These are phyloP conservation scores for Seira sanloemensis DNA, from an alignment of 2,888 invertebrate genomes.

Conservation along the genomic window DNA sequence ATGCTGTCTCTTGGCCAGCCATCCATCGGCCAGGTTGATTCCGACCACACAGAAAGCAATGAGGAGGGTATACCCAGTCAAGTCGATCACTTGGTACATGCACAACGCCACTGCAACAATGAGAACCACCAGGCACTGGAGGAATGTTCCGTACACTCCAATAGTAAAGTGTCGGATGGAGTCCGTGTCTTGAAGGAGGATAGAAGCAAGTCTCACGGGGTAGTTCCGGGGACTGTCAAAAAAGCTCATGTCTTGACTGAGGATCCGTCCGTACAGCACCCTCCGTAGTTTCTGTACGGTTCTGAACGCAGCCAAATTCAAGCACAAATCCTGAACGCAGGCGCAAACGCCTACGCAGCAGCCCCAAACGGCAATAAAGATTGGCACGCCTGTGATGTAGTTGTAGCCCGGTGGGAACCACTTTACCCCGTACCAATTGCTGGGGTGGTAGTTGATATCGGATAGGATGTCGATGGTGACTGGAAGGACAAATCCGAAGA, in stretches of 20 bases:
- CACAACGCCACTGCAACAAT: constrained; percentile 20
- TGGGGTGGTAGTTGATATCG: neutral
- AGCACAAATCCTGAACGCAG: constrained; percentile 26
- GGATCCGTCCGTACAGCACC: constrained; percentile 25
- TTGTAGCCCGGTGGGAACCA: neutral
- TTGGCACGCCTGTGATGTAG: neutral
- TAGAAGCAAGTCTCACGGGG: constrained; percentile 13
- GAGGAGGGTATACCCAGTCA: constrained; percentile 41
- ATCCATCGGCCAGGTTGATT: constrained; percentile 43
- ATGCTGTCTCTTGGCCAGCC: constrained; percentile 54
- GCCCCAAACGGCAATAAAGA: constrained; percentile 9
- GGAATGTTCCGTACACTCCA: constrained; percentile 48
- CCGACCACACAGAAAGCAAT: constrained; percentile 14
- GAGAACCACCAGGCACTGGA: constrained; percentile 36
- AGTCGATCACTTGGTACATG: neutral
- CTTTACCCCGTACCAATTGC: constrained; percentile 23
- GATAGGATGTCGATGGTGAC: constrained; percentile 29
- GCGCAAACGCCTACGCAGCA: constrained; percentile 18
- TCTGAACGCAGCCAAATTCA: constrained; percentile 21
- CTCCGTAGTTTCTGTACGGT: constrained; percentile 34
- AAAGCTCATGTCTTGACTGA: constrained; percentile 49
- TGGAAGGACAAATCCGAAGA: constrained; percentile 48
- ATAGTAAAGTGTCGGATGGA: constrained; percentile 38
- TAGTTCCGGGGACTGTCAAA: constrained; percentile 52
- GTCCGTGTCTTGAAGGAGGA: constrained; percentile 42